Evolutionary conservation across 2,797 vertebrate genomes (phyloP).

Genomic region (Bradypodion ventrale): DNA sequence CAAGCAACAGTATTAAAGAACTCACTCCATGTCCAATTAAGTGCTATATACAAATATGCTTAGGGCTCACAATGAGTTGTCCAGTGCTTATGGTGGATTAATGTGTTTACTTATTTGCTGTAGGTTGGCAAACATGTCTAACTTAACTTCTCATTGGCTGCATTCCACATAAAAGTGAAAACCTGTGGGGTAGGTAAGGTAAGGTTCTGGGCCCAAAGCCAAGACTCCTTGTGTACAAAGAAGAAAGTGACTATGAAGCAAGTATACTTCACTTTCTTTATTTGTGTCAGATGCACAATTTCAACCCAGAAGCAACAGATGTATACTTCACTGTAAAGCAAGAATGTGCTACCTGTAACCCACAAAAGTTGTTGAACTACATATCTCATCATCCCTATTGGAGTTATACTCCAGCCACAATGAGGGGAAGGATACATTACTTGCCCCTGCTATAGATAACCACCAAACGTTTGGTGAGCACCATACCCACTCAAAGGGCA

Average conservation of each 20-base stretch:
- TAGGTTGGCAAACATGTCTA: neutral
- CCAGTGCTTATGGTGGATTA: neutral
- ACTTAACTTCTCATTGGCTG: neutral
- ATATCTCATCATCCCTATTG: neutral
- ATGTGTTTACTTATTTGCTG: neutral
- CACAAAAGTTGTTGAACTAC: neutral
- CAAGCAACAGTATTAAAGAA: neutral
- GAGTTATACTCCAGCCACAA: neutral
- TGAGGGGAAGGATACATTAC: neutral
- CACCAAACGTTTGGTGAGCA: neutral
- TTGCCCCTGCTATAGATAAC: neutral
- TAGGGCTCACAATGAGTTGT: neutral
- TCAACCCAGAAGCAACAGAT: too few relatives aligned
- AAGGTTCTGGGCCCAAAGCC: neutral
- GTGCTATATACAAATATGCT: neutral
- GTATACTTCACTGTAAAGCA: neutral
- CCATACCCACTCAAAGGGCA: neutral
- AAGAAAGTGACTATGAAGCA: neutral
- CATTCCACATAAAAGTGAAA: neutral
- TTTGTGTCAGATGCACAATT: too few relatives aligned
- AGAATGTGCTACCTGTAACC: neutral
- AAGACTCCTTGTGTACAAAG: neutral
- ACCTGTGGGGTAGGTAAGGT: neutral
- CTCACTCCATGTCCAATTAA: neutral
- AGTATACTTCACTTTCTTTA: too few relatives aligned